A percentile compares a stretch with the other conserved stretches of the same genome.
phyloP scores from a whole-genome alignment of 2,888 invertebrate genomes.

The Subacronicta megacephala region DNA sequence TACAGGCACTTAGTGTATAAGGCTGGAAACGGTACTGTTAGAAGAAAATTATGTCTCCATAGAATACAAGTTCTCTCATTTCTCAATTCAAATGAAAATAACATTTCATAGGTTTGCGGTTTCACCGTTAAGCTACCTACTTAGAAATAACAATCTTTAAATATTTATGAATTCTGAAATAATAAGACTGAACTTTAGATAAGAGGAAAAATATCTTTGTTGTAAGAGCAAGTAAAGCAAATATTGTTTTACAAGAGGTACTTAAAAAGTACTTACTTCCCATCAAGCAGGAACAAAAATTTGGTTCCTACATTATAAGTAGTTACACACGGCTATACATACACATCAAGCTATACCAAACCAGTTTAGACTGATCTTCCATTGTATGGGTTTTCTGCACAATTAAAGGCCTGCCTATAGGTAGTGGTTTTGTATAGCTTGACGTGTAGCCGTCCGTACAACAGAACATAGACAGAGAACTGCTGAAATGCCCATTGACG shows the following conservation, averaged over 20 bases:
- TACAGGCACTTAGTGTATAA: conserved; percentile 13
- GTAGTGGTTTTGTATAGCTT: no score
- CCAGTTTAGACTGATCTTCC: no score
- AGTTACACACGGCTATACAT: no score
- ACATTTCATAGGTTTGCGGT: neutral
- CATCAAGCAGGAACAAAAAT: neutral
- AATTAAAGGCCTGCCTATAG: no score
- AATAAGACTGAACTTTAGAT: no score
- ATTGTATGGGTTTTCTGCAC: no score
- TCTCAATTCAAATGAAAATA: conserved; percentile 29
- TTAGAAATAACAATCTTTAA: no score
- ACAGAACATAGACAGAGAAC: no score
- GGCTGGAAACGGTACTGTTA: conserved; percentile 2
- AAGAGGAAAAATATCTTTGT: neutral
- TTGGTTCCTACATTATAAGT: neutral
- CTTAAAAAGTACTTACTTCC: neutral
- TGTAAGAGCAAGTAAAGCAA: neutral
- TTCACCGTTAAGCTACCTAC: neutral
- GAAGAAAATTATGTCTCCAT: conserved; percentile 26
- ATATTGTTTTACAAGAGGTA: neutral
- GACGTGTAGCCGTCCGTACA: no score
- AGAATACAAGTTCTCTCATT: conserved; percentile 15
- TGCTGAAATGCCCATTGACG: no score
- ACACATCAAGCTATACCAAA: no score
- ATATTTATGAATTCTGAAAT: no score